These are phyloP conservation scores for Onthophagus sagittarius DNA, from an alignment of 2,888 invertebrate species.

Conservation along the genomic window DNA sequence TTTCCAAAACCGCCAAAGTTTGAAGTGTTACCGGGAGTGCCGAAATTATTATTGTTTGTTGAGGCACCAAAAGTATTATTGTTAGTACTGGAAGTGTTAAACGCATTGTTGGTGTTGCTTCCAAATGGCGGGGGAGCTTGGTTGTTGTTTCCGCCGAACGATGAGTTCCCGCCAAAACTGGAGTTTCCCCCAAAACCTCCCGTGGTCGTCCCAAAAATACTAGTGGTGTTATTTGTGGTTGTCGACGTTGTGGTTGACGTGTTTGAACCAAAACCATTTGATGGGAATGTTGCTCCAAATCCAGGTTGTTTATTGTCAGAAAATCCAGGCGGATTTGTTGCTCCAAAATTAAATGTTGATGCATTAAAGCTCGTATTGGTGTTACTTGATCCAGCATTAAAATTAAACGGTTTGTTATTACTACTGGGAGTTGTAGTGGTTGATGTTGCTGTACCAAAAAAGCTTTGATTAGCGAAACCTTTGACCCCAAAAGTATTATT, in stretches of 20 bases:
- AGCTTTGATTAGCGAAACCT: constrained; percentile 8
- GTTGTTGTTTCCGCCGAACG: constrained; percentile 1
- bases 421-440: constrained; percentile 24
- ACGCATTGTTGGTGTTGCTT: constrained; percentile 1
- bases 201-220: constrained; percentile 4
- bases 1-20: constrained; percentile 7
- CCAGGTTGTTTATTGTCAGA: background rate
- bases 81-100: background rate
- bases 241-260: constrained; percentile 1
- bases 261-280: background rate
- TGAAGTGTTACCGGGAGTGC: constrained; percentile 14
- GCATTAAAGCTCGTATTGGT: constrained; percentile 30
- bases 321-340: background rate
- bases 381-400: constrained; percentile 37
- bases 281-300: background rate
- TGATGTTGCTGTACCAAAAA: constrained; percentile 17
- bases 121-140: background rate
- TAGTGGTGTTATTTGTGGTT: background rate
- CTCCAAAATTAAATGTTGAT: background rate
- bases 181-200: constrained; percentile 12
- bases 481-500: constrained; percentile 28
- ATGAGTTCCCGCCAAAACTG: constrained; percentile 4
- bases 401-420: constrained; percentile 42
- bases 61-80: constrained; percentile 15
- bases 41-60: constrained; percentile 16